A percentile compares a stretch with the other conserved stretches of the same genome.
These are phyloP conservation scores for Sceloporus undulatus DNA, from an alignment of 2,113 vertebrate genomes.

Conservation along the genomic window DNA sequence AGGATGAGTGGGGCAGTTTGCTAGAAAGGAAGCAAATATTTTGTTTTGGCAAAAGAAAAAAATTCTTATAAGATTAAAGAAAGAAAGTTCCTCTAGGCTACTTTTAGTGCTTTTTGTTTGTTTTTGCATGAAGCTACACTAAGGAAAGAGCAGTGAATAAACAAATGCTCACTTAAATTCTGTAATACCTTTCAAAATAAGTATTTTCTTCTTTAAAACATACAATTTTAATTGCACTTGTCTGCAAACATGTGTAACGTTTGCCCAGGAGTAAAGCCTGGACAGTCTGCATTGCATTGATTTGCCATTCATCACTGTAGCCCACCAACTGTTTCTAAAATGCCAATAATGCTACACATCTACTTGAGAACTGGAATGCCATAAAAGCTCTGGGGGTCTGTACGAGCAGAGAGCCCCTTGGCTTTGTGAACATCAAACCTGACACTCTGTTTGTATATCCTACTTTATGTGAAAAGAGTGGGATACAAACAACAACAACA, in stretches of 20 bases:
- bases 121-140: not conserved
- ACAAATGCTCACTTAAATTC: not conserved
- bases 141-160: not conserved
- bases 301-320: not conserved
- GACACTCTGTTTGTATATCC: not conserved
- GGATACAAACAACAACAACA: too few species aligned
- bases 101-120: not conserved
- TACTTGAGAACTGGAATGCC: not conserved
- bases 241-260: not conserved
- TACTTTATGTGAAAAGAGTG: not conserved
- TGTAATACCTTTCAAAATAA: not conserved
- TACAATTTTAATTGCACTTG: not conserved
- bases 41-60: not conserved
- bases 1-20: not conserved
- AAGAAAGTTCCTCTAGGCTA: not conserved
- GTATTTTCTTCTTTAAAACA: not conserved
- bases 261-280: not conserved
- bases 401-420: not conserved
- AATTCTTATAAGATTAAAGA: not conserved
- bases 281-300: not conserved
- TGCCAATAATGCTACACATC: not conserved
- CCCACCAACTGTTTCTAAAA: slow-evolving; percentile 16
- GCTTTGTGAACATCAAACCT: slow-evolving; percentile 10
- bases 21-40: not conserved
- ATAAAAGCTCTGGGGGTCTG: not conserved